These are phyloP conservation scores for Baronia brevicornis DNA, from an alignment of 2,888 invertebrate genomes.

Conservation along the genomic window DNA sequence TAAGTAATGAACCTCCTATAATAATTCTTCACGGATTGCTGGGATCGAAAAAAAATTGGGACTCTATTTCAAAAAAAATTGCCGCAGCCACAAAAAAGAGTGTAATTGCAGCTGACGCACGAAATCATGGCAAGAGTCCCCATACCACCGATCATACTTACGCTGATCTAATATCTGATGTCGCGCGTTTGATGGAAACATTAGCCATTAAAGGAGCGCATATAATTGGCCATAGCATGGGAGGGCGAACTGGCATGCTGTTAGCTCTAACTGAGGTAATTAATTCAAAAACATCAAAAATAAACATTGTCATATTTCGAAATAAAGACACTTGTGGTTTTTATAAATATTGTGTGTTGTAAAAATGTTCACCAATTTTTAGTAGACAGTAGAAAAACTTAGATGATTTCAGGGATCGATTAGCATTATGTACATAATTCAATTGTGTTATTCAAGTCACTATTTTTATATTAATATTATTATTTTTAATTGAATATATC, in stretches of 20 bases:
- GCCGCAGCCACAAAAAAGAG: conserved; percentile 73
- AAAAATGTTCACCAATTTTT: too few species aligned
- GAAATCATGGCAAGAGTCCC: conserved; percentile 96
- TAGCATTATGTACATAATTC: too few species aligned
- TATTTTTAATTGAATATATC: too few species aligned
- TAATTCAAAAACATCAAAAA: background rate
- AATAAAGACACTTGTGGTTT: too few species aligned
- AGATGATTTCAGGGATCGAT: too few species aligned
- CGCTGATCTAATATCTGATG: conserved; percentile 81
- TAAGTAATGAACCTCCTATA: conserved; percentile 66
- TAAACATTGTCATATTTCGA: background rate
- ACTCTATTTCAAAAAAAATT: conserved; percentile 82
- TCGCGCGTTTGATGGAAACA: conserved; percentile 75
- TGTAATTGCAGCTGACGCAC: conserved; percentile 87
- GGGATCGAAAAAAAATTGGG: conserved; percentile 93
- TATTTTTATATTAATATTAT: too few species aligned
- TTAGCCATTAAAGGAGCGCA: conserved; percentile 72
- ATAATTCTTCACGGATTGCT: conserved; percentile 90
- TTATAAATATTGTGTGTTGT: too few species aligned
- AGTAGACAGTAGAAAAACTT: too few species aligned
- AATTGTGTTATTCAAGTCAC: too few species aligned
- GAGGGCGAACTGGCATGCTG: conserved; percentile 90
- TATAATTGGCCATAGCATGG: conserved; percentile 93
- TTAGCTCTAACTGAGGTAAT: conserved; percentile 76
- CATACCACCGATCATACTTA: conserved; percentile 83